Conservation (phyloP, 2,888 invertebrate genomes). For the Dascillus cervinus region DNA sequence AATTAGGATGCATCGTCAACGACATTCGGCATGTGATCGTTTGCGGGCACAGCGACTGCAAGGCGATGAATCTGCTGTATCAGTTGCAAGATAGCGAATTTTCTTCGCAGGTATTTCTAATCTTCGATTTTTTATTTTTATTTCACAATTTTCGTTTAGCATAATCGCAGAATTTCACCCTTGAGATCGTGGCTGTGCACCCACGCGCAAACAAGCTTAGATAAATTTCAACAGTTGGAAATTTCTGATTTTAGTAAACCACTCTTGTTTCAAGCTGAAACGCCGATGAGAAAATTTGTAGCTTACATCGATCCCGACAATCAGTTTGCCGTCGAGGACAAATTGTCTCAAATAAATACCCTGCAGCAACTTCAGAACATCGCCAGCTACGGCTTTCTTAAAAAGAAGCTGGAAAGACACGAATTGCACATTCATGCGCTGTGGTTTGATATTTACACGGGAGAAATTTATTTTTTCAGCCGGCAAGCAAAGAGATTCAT, state of each 20-base stretch:
- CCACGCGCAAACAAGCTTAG: conserved; percentile 73
- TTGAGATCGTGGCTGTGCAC: conserved; percentile 86
- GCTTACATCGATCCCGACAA: conserved; percentile 93
- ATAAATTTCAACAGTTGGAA: conserved; percentile 72
- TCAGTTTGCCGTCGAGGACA: conserved; percentile 81
- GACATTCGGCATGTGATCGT: conserved; percentile 88
- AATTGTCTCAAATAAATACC: conserved; percentile 91
- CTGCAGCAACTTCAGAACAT: conserved; percentile 89
- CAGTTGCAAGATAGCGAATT: conserved; percentile 71
- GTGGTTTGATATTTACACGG: conserved; percentile 97
- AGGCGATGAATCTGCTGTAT: conserved; percentile 92
- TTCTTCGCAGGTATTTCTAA: conserved; percentile 51
- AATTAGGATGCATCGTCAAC: conserved; percentile 88
- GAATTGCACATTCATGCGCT: conserved; percentile 86
- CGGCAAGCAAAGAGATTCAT: conserved; percentile 78
- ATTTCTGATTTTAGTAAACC: conserved; percentile 58
- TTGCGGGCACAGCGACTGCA: conserved; percentile 97
- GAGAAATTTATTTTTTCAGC: conserved; percentile 92
- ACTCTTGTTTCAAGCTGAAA: conserved; percentile 78
- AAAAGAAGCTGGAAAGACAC: conserved; percentile 69
- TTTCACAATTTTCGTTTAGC: conserved; percentile 41
- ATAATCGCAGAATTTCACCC: conserved; percentile 76
- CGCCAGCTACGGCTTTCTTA: conserved; percentile 85
- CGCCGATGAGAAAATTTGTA: conserved; percentile 77
- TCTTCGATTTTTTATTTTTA: not conserved